These are phyloP conservation scores for Leptopilina myrica DNA, from an alignment of 2,888 invertebrate species.

Conservation along the genomic window DNA sequence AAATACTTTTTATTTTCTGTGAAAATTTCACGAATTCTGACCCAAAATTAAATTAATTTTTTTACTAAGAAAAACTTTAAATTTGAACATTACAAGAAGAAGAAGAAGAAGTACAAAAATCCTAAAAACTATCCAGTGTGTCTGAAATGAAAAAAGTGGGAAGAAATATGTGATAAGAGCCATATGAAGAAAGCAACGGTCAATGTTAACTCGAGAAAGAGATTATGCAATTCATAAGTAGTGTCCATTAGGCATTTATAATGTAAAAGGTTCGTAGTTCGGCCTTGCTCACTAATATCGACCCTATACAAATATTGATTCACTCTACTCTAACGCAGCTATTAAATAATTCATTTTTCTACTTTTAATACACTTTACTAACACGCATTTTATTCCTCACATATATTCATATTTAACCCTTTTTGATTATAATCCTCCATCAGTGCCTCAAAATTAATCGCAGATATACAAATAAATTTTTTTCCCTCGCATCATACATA, in stretches of 20 bases:
- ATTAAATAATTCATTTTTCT: slow-evolving; percentile 43
- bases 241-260: slow-evolving; percentile 65
- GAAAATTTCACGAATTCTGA: too few relatives aligned
- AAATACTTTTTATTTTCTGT: too few relatives aligned
- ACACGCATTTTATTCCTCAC: not conserved
- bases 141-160: too few relatives aligned
- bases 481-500: not conserved
- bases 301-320: slow-evolving; percentile 69
- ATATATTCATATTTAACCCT: too few relatives aligned
- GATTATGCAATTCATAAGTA: slow-evolving; percentile 54
- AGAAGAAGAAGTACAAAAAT: too few relatives aligned
- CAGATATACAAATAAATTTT: too few relatives aligned
- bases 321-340: slow-evolving; percentile 46
- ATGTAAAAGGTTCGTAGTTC: slow-evolving; percentile 70
- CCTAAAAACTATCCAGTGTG: too few relatives aligned
- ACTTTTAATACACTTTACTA: not conserved
- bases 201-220: slow-evolving; percentile 1
- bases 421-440: too few relatives aligned
- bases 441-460: too few relatives aligned
- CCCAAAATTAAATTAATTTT: too few relatives aligned
- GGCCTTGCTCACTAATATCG: slow-evolving; percentile 71
- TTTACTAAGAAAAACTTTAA: too few relatives aligned
- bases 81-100: too few relatives aligned
- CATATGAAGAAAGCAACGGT: not conserved
- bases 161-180: slow-evolving; percentile 13